These are phyloP conservation scores for Pectinophora gossypiella DNA, from an alignment of 1,140 invertebrate species.

Conservation along the genomic window DNA sequence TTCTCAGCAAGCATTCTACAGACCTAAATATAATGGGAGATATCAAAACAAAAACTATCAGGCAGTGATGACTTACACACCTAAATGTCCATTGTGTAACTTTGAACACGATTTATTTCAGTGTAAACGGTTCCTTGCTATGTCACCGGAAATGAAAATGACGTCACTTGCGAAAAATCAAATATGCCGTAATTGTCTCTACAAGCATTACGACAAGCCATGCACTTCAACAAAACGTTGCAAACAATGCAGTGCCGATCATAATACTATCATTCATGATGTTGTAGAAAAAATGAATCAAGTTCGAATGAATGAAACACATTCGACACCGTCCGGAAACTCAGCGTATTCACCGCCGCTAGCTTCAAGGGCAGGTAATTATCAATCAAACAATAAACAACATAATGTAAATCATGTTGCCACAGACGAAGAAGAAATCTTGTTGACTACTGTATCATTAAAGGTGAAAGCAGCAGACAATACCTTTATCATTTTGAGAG, in stretches of 20 bases:
- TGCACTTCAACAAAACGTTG: constrained; percentile 3
- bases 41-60: not conserved
- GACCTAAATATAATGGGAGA: too few relatives aligned
- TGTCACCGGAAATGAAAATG: not conserved
- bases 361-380: not conserved
- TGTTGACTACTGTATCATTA: not conserved
- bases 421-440: not conserved
- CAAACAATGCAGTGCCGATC: constrained; percentile 3
- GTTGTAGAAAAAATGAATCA: not conserved
- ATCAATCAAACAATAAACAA: not conserved
- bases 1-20: not conserved
- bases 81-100: constrained; percentile 7
- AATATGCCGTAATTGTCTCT: not conserved
- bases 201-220: not conserved
- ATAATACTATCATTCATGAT: constrained; percentile 9
- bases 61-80: not conserved
- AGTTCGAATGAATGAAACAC: not conserved
- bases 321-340: not conserved
- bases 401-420: not conserved
- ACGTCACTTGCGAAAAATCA: not conserved
- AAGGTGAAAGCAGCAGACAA: not conserved
- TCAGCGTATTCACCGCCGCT: not conserved
- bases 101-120: constrained; percentile 8
- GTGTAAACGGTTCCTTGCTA: constrained; percentile 8
- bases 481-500: not conserved